A percentile compares a stretch with the other conserved stretches of the same genome.
Evolutionary conservation across 2,888 invertebrate species (phyloP).

Genomic region (Malachius bipustulatus): DNA sequence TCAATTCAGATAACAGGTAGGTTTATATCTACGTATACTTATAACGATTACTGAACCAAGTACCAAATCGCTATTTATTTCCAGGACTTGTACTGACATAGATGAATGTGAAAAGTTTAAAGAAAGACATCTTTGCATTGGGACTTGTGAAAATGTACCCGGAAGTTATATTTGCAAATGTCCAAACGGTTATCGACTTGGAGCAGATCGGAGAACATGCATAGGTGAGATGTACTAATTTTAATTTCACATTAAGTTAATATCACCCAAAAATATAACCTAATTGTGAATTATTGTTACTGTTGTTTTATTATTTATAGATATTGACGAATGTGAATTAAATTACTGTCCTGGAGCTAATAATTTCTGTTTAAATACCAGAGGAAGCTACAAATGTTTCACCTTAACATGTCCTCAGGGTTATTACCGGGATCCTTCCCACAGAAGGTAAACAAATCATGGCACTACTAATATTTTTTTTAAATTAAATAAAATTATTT

Average conservation of each 20-base stretch:
- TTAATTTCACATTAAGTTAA: neutral
- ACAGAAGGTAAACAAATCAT: conserved; percentile 60
- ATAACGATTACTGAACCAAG: neutral
- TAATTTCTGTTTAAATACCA: conserved; percentile 79
- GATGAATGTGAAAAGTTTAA: conserved; percentile 76
- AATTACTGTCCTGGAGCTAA: conserved; percentile 46
- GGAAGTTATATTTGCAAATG: conserved; percentile 77
- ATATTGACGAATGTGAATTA: conserved; percentile 60
- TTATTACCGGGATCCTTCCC: conserved; percentile 62
- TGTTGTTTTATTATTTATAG: conserved; percentile 32
- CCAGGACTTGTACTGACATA: conserved; percentile 62
- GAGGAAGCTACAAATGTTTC: conserved; percentile 82
- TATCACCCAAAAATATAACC: too few relatives aligned
- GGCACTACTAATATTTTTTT: conserved; percentile 7
- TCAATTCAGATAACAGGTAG: conserved; percentile 60
- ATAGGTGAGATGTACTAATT: conserved; percentile 48
- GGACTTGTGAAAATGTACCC: conserved; percentile 73
- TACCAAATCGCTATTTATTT: conserved; percentile 16
- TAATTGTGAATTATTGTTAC: conserved; percentile 1
- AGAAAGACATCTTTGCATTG: conserved; percentile 57
- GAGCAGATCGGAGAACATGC: conserved; percentile 66
- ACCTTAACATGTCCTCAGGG: conserved; percentile 74
- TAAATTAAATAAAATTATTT: too few relatives aligned
- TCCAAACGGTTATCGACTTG: conserved; percentile 65
- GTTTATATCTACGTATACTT: neutral